Percentiles rank a stretch among this genome's conserved stretches.
phyloP scores from a whole-genome alignment of 2,888 invertebrate species.

The Hoplodrina blanda region DNA sequence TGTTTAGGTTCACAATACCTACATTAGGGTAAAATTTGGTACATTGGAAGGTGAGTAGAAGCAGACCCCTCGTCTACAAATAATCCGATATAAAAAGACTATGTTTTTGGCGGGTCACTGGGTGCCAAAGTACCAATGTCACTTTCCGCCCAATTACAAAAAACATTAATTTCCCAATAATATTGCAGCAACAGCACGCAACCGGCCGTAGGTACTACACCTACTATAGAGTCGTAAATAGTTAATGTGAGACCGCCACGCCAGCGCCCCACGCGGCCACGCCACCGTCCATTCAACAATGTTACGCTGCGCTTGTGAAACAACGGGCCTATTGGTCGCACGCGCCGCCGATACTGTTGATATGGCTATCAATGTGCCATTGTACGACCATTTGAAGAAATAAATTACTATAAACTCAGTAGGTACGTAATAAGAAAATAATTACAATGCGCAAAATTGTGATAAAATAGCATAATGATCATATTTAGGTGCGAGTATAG shows the following conservation, averaged over 20 bases:
- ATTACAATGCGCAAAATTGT: too few relatives aligned
- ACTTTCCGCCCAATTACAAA: conserved; percentile 22
- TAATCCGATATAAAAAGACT: neutral
- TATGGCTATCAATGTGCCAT: conserved; percentile 34
- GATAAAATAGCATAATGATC: neutral
- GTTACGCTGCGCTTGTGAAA: conserved; percentile 30
- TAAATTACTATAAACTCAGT: conserved; percentile 3
- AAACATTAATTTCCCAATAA: conserved; percentile 16
- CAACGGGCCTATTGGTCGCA: conserved; percentile 14
- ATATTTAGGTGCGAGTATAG: neutral
- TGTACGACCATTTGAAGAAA: conserved; percentile 18
- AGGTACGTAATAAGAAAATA: too few relatives aligned
- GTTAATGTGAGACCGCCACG: conserved; percentile 7
- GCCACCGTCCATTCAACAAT: conserved; percentile 29
- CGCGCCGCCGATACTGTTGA: conserved; percentile 23
- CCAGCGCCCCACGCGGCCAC: conserved; percentile 3
- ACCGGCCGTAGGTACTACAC: conserved; percentile 10
- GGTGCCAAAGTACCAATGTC: neutral
- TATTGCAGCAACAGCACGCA: conserved; percentile 26
- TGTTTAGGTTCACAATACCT: neutral
- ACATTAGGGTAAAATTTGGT: too few relatives aligned
- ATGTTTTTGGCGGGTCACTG: too few relatives aligned
- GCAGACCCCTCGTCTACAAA: neutral
- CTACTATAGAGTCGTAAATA: conserved; percentile 27
- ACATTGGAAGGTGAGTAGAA: too few relatives aligned